Evolutionary conservation across 2,888 invertebrate species (phyloP), one percentile per base, ranked within the genome.

Genomic region (Eilema sororculum): DNA sequence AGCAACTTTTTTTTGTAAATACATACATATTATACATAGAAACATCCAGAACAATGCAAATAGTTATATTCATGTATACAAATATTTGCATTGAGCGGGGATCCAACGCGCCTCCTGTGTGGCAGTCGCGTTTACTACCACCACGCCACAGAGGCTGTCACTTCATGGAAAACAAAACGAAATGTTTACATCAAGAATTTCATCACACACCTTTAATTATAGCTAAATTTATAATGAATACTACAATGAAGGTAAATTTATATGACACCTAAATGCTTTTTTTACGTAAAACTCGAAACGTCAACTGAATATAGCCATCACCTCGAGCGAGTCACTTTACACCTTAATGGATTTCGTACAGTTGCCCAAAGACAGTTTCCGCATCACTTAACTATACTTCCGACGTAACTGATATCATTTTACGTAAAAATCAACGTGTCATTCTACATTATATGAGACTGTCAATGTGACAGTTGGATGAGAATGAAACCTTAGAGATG

Each of bases 351-450:
- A 91, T 87, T 88, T 86, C 86, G 86, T 88, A 87, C 88, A 87
- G 85, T 87, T 85, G 87, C 87, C 89, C 90, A 91, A 90, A 90
- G 93, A 93, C 92, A 92, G 89, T 94, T 94, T 94, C 93, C 92
- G 87, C 92, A 72, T 90, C 94, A 92, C 92, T 94, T 92, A 91
- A 85, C 90, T 86, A 86, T 86, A 93, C 91, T 94, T 95, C 95
- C 95, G 91, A 82, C 87, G 93, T 89, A 93, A 94, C 91, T 90
- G 94, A 93, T 95, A 94, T 93, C 91, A 91, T 90, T 90, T 88
- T 83, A 88, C 87, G 86, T 85, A 88, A 92, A 93, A 93, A 91
- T 91, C 91, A 84, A 86, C 74, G 79, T 90, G 90, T 90, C 91
- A 89, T 59, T 68, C 79, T 62, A 57, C 67, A 90, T 87, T 83